Base-by-base conservation (phyloP, 2,113 vertebrate species). In the Grus americana region DNA sequence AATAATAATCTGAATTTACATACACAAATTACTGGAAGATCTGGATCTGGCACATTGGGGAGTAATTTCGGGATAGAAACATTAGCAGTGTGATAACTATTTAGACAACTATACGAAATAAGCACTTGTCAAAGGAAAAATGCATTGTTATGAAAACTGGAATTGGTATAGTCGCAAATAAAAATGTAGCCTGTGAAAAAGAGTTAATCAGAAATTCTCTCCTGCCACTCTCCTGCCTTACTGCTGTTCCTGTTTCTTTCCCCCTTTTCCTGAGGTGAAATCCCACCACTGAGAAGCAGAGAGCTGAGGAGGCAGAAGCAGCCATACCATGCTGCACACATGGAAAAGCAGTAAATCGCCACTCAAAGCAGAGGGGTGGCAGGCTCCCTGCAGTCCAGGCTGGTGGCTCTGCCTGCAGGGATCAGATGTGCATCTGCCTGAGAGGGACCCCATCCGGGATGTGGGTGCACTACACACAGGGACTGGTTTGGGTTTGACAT, bases 11-110 rank as follows among this genome's bases (percentile, higher is more conserved):
- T 90, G 59, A 92, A 95, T 97, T 95, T 96, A 62, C 95, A 95
- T 96, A 96, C 66, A 73, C 86, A 96, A 92, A 95, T 96, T 94
- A 97, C 86, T 82, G 55, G 91, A 92, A 95, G 85, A 88, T 93
- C 92, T 95, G 71, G 84, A 79, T 96, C 87, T 88, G 71, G 67
- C 71, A 76, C 78, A 58, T 7, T 42, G 21, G 87, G 75, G 85
- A 95, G 66, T 88, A 88, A 73, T 95, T 97, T 79, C 81, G 86
- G 84, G 66, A 71, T 93, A 74, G 66, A 89, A 95, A 40, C 81
- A 89, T 89, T 87, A 95, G 71, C 79, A 85, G 47, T 62, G 74
- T 46, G 89, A 62, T 97, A 92, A 94, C 86, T 95, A 86, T 92
- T 96, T 90, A 92, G 92, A 94, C 92, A 95, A 95, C 86, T 79